phyloP scores from a whole-genome alignment of 2,797 vertebrate genomes.

The Sylvilagus floridanus region DNA sequence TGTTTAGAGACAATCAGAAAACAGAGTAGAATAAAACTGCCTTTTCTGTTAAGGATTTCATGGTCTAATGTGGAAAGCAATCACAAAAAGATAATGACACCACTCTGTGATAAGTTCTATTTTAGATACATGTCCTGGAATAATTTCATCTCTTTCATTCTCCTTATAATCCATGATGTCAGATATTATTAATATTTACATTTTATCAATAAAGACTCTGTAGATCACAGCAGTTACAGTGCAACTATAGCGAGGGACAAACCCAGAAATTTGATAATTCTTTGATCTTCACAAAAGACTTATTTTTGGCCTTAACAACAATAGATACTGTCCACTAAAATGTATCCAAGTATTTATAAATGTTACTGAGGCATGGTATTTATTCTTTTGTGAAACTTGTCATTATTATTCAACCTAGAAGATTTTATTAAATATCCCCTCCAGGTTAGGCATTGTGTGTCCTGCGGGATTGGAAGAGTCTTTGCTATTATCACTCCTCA shows the following conservation, averaged over 20 bases:
- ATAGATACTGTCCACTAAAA: background rate
- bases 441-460: background rate
- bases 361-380: background rate
- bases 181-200: background rate
- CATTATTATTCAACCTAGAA: background rate
- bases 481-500: background rate
- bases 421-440: background rate
- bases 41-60: no score
- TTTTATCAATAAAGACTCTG: background rate
- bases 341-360: background rate
- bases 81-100: background rate
- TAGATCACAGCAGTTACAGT: background rate
- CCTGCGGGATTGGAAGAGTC: background rate
- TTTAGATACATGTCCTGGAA: background rate
- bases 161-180: background rate
- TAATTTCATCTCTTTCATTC: slow-evolving; percentile 31
- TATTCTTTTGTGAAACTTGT: background rate
- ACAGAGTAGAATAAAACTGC: no score
- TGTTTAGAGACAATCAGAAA: no score
- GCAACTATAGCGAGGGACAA: background rate
- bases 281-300: background rate
- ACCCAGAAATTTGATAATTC: background rate
- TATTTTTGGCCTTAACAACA: background rate
- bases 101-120: background rate
- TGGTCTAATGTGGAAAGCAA: background rate